phyloP scores from a whole-genome alignment of 2,797 vertebrate genomes.

The Fringilla coelebs region DNA sequence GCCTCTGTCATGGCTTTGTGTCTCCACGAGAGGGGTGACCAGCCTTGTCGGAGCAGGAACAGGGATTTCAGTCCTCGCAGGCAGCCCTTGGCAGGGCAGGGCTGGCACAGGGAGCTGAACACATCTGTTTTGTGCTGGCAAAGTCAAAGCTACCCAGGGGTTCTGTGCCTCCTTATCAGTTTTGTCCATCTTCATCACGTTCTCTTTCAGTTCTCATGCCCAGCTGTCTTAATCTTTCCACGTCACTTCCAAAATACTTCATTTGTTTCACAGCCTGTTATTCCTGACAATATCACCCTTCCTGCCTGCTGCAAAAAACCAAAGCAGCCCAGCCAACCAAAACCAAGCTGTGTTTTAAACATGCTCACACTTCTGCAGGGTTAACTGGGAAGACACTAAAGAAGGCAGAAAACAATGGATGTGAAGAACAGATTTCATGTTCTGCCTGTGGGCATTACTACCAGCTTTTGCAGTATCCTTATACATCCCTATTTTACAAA shows the following conservation, averaged over 20 bases:
- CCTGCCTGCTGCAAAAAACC: slow-evolving; percentile 59
- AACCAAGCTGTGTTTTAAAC: neutral
- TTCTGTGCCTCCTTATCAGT: slow-evolving; percentile 51
- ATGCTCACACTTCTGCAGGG: neutral
- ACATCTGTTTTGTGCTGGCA: neutral
- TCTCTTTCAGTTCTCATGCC: neutral
- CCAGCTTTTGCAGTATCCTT: neutral
- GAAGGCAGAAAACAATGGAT: neutral
- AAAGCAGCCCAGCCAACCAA: neutral
- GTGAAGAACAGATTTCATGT: neutral
- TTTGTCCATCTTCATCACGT: neutral
- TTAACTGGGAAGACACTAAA: neutral
- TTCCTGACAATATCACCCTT: slow-evolving; percentile 63
- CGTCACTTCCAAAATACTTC: slow-evolving; percentile 34
- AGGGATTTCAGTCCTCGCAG: neutral
- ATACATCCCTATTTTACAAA: neutral
- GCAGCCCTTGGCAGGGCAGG: neutral
- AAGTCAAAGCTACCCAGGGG: neutral
- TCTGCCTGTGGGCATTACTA: neutral
- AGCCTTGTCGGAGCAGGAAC: neutral
- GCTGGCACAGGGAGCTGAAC: neutral
- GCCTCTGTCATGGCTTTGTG: neutral
- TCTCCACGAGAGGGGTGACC: neutral
- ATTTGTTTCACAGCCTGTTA: slow-evolving; percentile 48
- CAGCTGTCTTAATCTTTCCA: slow-evolving; percentile 21